Base-by-base conservation (phyloP, 2,113 vertebrate genomes). In the Psittacara wagleri region DNA sequence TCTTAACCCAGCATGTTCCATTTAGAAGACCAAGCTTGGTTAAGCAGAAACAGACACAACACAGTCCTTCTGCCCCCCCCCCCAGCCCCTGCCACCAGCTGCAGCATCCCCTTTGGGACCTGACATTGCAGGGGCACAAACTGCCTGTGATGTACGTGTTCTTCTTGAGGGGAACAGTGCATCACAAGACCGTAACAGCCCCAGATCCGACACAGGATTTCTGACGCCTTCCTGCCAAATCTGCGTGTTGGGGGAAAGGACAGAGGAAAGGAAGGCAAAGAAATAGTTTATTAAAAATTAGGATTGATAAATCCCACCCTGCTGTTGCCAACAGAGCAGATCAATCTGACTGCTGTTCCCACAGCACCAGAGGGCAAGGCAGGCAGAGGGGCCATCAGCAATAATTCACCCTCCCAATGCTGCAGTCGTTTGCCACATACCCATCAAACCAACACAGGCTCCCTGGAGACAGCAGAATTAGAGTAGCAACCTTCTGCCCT, bases 31-130 rank as follows among this genome's bases (percentile, higher is more conserved):
- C 0, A 2, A 74, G 31, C 20, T 3, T 20, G 31, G 69, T 9
- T 44, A 69, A 55, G 41, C 2, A 84, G 82, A 46, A 77, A 15
- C 1, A 2, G 67, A 41, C 7, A 44, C 29, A 22, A 3, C 20
- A 1, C 0, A 8, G 17, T 37, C 31, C 35, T 27, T 33, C 5
- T 54, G 31, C 1, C 4, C 29, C 33, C 4, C 4, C 11, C 5
- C 3, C 11, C 6, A 15, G 4, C 3, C 10, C 43, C n/a, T 1
- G 7, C 23, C 59, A 23, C 17, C 76, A 49, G 49, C 25, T 1
- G 0, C 49, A 75, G 51, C 41, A 39, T 14, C 22, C 46, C 37
- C n/a, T 11, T 0, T 0, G 11, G 49, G 63, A 67, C 22, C 22
- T 35, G 33, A 24, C 22, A 35, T 10, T 4, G 13, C 33, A 59